These are phyloP conservation scores for Kuschelorhynchus macadamiae DNA, from an alignment of 2,888 invertebrate species.

Conservation along the genomic window DNA sequence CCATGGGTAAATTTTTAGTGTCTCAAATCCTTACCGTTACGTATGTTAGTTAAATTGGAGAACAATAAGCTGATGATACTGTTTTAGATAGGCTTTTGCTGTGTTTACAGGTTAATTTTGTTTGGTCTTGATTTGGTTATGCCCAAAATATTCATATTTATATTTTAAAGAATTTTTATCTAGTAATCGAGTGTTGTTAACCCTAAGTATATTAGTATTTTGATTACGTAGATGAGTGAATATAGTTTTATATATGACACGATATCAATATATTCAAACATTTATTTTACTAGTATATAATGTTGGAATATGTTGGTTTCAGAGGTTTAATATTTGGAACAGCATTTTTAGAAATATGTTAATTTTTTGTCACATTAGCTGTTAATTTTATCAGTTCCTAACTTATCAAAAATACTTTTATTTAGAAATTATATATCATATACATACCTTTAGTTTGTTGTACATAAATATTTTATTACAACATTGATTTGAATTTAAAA, in stretches of 20 bases:
- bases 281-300: constrained; percentile 8
- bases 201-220: constrained; percentile 1
- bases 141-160: constrained; percentile 4
- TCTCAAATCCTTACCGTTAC: too few species aligned
- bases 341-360: constrained; percentile 65
- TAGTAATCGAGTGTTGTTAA: background rate
- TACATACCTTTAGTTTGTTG: constrained; percentile 28
- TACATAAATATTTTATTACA: constrained; percentile 28
- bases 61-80: background rate
- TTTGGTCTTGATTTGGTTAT: background rate
- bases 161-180: too few species aligned
- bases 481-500: constrained; percentile 28
- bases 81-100: too few species aligned
- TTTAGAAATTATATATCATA: constrained; percentile 35
- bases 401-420: constrained; percentile 22
- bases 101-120: background rate
- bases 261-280: constrained; percentile 29
- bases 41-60: constrained; percentile 1
- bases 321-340: constrained; percentile 59
- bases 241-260: constrained; percentile 16
- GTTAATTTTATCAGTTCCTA: constrained; percentile 38
- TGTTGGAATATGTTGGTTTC: constrained; percentile 41
- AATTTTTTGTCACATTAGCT: constrained; percentile 31
- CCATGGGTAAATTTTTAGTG: too few species aligned
- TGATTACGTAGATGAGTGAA: constrained; percentile 2